Conservation (phyloP, 37 sponge, comb jelly and placozoan species). For the Agelas oroides region DNA sequence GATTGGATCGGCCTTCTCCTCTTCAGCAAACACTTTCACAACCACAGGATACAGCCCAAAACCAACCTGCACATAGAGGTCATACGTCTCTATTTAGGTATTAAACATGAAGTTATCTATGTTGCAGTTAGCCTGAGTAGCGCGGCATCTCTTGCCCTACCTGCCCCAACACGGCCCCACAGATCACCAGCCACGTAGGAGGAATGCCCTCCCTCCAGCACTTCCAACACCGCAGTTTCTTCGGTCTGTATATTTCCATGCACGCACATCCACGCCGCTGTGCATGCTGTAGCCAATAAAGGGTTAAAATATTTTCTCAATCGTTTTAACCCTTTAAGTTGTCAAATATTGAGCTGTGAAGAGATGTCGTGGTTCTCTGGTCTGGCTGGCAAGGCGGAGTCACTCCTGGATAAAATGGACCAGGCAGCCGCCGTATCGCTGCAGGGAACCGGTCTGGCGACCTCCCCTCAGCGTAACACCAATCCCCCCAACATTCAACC, state of each 20-base stretch:
- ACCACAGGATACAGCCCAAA: slow-evolving; percentile 84
- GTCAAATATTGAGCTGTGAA: too few species aligned
- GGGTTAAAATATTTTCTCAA: too few species aligned
- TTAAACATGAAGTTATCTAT: background rate
- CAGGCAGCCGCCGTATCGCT: slow-evolving; percentile 76
- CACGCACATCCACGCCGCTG: too few species aligned
- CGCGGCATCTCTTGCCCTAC: slow-evolving; percentile 13
- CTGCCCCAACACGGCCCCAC: slow-evolving; percentile 57
- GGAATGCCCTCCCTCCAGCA: slow-evolving; percentile 57
- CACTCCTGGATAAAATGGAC: slow-evolving; percentile 78
- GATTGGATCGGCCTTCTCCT: slow-evolving; percentile 60
- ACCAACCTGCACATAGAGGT: slow-evolving; percentile 45
- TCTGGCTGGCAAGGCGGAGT: slow-evolving; percentile 81
- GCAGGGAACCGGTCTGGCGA: slow-evolving; percentile 20
- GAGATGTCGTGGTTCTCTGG: slow-evolving; percentile 81
- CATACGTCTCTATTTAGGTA: background rate
- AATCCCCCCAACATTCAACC: background rate
- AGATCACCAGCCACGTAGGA: slow-evolving; percentile 61
- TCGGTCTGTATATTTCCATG: background rate
- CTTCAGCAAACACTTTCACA: slow-evolving; percentile 59
- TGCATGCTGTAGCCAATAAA: too few species aligned
- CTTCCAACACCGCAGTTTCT: background rate
- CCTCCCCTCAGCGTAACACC: background rate
- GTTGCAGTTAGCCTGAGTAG: too few species aligned
- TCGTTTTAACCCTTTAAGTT: too few species aligned